Conservation (phyloP, 2,113 vertebrate species). For the Dendropsophus ebraccatus region DNA sequence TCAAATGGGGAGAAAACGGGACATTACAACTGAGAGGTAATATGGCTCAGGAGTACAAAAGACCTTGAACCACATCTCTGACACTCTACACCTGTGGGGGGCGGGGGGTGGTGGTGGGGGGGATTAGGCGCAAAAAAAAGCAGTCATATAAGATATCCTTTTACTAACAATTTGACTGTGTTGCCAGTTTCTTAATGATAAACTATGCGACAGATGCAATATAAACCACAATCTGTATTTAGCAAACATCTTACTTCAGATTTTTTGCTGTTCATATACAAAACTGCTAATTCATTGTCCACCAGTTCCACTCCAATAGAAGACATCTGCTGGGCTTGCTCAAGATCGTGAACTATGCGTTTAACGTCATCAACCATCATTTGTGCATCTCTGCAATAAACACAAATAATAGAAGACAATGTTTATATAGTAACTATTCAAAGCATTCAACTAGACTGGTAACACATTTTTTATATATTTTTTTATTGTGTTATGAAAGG, state of each 20-base stretch:
- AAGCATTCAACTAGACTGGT: not conserved
- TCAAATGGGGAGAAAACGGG: too few relatives aligned
- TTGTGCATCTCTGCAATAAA: conserved; percentile 85
- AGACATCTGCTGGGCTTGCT: conserved; percentile 90
- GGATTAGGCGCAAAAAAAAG: too few relatives aligned
- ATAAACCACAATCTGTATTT: not conserved
- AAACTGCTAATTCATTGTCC: conserved; percentile 91
- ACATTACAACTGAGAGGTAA: too few relatives aligned
- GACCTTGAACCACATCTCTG: too few relatives aligned
- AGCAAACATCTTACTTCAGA: conserved; percentile 82
- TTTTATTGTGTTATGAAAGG: too few relatives aligned
- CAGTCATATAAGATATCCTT: too few relatives aligned
- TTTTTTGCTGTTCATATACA: conserved; percentile 99
- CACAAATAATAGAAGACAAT: not conserved
- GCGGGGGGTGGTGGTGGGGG: too few relatives aligned
- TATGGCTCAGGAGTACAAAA: too few relatives aligned
- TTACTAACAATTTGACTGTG: too few relatives aligned
- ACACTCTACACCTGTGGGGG: too few relatives aligned
- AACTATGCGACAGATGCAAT: too few relatives aligned
- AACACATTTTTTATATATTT: not conserved
- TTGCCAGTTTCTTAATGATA: too few relatives aligned
- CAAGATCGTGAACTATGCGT: conserved; percentile 90
- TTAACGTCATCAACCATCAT: conserved; percentile 99
- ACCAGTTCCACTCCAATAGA: conserved; percentile 92
- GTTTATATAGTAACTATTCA: not conserved